Base-by-base conservation (phyloP, 2,888 invertebrate genomes). In the Himalopsyche kuldschensis region DNA sequence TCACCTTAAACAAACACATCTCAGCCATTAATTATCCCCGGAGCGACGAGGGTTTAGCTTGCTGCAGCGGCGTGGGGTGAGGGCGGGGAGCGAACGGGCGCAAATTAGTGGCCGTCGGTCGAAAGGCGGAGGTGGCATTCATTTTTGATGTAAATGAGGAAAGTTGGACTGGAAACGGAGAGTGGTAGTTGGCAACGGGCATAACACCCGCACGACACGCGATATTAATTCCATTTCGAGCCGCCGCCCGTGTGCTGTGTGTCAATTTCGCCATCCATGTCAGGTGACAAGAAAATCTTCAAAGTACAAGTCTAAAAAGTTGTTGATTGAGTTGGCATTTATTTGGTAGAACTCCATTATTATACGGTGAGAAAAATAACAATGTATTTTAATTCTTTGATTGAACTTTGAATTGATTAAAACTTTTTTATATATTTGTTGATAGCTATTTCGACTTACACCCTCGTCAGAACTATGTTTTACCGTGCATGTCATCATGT, bases 1-100 rank as follows among this genome's bases (percentile, higher is more conserved):
- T 81, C 81, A 81, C 75, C 75, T 81, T 48, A 81, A 81, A 81
- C 81, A 81, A 81, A 81, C 81, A 81, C 81, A 81, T 81, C 75
- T 75, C 75, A 30, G 41, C 81, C 81, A 81, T 81, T 81, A 81
- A 81, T 81, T 81, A 81, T 81, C 75, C 81, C 81, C 41, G 30
- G n/a, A 75, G 41, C 75, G 79, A 31, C 75, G 55, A 75, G 75
- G 32, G 81, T 69, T 69, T 69, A 69, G 69, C 69, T 30, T 69
- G 69, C 69, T 69, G 78, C 46, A 55, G 82, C 8, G 24, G 20
- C 24, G 46, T 46, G 35, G 78, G 30, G 78, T 30, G 78, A 47
- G 47, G 20, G 17, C 20, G 10, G 32, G 46, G 55, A 31, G 48
- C 2, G n/a, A 30, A 17, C 31, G 63, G 55, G 80, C 24, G 55